These are phyloP conservation scores for Stegostoma tigrinum DNA, from an alignment of 2,113 vertebrate species.

Conservation along the genomic window DNA sequence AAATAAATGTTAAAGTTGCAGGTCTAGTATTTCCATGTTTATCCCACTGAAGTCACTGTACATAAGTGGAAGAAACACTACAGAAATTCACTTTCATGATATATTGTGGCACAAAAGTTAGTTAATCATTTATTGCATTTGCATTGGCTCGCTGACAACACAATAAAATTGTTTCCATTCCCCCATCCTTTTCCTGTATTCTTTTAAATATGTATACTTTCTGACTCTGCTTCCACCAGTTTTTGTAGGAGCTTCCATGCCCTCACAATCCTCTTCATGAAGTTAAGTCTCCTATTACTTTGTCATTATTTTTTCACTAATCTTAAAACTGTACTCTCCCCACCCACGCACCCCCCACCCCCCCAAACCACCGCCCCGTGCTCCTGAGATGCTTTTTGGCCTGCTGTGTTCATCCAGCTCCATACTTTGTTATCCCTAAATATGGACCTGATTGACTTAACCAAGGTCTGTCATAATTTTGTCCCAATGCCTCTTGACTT, in stretches of 20 bases:
- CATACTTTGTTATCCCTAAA: too few relatives aligned
- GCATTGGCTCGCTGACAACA: neutral
- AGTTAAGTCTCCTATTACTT: neutral
- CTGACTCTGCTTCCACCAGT: neutral
- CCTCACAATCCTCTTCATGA: neutral
- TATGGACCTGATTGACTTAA: neutral
- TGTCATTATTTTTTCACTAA: neutral
- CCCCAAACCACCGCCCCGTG: too few relatives aligned
- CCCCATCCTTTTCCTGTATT: neutral
- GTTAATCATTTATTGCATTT: neutral
- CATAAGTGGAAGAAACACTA: neutral
- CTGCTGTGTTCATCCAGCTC: too few relatives aligned
- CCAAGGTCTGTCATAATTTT: neutral
- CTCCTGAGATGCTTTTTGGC: too few relatives aligned
- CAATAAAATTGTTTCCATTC: neutral
- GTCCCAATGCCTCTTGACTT: neutral
- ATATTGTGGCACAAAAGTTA: neutral
- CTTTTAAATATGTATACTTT: neutral
- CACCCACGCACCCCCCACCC: too few relatives aligned
- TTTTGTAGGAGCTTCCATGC: neutral
- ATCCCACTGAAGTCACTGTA: neutral
- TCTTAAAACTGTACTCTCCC: neutral
- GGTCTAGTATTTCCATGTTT: neutral
- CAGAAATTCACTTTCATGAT: neutral
- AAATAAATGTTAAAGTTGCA: neutral